Percentiles rank a stretch among this genome's conserved stretches.
These are phyloP conservation scores for Liposcelis brunnea DNA, from an alignment of 2,888 invertebrate species.

Conservation along the genomic window DNA sequence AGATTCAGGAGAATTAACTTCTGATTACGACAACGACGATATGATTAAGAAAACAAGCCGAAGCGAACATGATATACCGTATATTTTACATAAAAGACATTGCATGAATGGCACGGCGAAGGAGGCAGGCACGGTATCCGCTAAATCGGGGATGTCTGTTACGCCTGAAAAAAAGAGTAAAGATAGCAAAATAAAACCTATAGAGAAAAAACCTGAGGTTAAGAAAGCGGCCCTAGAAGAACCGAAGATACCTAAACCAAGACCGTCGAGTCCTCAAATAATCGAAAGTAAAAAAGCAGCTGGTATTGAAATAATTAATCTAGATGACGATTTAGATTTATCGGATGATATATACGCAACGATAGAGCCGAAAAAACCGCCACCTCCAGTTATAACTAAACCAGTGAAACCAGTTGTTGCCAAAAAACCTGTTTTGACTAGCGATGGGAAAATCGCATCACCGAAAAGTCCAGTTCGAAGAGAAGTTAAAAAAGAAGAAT, in stretches of 20 bases:
- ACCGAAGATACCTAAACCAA: background rate
- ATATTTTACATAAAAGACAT: slow-evolving; percentile 67
- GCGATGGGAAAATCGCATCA: background rate
- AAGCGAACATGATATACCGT: slow-evolving; percentile 59
- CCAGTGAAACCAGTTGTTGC: slow-evolving; percentile 4
- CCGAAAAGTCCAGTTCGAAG: background rate
- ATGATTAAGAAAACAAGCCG: slow-evolving; percentile 49
- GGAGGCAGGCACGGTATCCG: background rate
- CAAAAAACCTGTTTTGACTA: background rate
- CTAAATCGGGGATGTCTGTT: too few relatives aligned
- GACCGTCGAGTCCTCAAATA: background rate
- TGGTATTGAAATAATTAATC: slow-evolving; percentile 2
- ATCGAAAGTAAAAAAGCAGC: background rate
- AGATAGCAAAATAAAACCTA: background rate
- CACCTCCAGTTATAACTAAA: background rate
- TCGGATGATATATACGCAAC: background rate
- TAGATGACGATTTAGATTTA: background rate
- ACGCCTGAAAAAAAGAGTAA: background rate
- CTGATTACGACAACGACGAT: slow-evolving; percentile 48
- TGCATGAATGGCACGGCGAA: slow-evolving; percentile 71
- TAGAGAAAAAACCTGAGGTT: background rate
- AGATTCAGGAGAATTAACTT: slow-evolving; percentile 40
- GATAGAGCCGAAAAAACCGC: background rate
- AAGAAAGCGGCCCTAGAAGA: slow-evolving; percentile 1
- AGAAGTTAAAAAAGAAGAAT: background rate